Percentiles rank a stretch among this genome's conserved stretches.
phyloP scores from a whole-genome alignment of 2,113 vertebrate species.

The Gavia stellata region DNA sequence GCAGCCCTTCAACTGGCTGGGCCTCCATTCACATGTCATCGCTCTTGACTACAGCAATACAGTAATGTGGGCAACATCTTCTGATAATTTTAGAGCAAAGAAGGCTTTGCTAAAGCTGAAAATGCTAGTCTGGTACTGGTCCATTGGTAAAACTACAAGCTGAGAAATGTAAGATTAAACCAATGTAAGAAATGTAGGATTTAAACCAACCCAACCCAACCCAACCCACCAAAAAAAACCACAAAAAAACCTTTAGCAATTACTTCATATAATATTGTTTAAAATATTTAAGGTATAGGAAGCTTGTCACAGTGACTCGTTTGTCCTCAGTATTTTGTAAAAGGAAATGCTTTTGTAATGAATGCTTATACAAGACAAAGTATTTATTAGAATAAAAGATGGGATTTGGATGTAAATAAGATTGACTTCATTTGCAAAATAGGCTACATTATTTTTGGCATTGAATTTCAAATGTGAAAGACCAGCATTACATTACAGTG shows the following conservation, averaged over 20 bases:
- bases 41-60: neutral
- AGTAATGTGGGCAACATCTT: neutral
- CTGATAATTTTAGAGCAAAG: neutral
- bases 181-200: too few species aligned
- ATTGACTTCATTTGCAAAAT: neutral
- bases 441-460: neutral
- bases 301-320: neutral
- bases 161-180: neutral
- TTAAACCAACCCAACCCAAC: neutral
- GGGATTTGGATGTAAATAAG: neutral
- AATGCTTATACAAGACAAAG: neutral
- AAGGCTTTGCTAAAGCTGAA: neutral
- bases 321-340: neutral
- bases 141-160: neutral
- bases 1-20: neutral
- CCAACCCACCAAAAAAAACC: neutral
- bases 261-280: neutral
- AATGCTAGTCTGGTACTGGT: neutral
- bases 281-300: neutral
- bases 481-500: neutral
- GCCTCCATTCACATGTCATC: neutral
- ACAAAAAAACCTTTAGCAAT: neutral
- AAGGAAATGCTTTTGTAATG: neutral
- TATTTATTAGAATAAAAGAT: neutral
- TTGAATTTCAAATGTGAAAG: neutral